Conservation (phyloP, 2,113 vertebrate species). For the Phainopepla nitens region DNA sequence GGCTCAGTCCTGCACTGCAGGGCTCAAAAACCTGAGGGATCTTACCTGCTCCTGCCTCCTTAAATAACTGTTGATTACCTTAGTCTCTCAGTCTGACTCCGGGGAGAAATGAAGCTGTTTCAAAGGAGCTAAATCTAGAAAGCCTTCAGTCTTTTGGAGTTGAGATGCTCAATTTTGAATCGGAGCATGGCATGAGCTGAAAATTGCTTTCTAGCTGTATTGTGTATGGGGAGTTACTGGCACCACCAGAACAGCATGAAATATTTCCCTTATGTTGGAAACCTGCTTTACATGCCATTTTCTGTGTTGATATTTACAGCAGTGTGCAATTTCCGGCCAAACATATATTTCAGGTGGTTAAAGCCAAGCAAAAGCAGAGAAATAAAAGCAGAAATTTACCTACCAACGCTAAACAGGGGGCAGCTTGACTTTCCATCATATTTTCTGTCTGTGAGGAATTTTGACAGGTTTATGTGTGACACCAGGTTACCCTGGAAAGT, state of each 20-base stretch:
- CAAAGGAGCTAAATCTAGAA: background rate
- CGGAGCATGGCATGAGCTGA: background rate
- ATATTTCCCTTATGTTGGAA: background rate
- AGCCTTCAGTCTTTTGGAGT: background rate
- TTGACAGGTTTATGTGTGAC: conserved; percentile 62
- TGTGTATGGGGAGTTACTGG: background rate
- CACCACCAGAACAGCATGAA: background rate
- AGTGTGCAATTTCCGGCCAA: background rate
- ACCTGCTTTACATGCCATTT: background rate
- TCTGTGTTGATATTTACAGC: background rate
- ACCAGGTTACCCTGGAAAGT: conserved; percentile 45
- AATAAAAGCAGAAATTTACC: background rate
- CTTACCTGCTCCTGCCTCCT: background rate
- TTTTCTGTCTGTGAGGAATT: conserved; percentile 45
- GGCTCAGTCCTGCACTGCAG: background rate
- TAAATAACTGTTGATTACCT: background rate
- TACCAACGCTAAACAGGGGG: background rate
- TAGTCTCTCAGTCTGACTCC: background rate
- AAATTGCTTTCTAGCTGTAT: background rate
- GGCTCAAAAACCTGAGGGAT: background rate
- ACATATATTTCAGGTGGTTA: background rate
- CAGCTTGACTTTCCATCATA: conserved; percentile 43
- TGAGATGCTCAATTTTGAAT: background rate
- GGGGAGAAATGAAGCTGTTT: background rate
- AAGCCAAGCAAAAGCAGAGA: background rate